phyloP scores from a whole-genome alignment of 2,888 invertebrate species.

The Camptogramma bilineatum region DNA sequence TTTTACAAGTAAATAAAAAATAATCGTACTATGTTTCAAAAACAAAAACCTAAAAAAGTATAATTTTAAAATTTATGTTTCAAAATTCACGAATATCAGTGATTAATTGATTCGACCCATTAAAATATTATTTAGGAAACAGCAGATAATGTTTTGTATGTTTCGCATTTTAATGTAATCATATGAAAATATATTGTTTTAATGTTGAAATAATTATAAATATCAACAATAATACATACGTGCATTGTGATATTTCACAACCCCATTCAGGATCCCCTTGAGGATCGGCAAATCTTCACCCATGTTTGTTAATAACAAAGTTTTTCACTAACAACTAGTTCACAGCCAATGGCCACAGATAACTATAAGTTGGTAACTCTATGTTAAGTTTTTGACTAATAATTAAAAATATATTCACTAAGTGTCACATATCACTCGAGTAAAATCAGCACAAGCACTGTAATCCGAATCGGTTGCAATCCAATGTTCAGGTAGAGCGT shows the following conservation, averaged over 20 bases:
- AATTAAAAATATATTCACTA: constrained; percentile 57
- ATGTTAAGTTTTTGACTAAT: constrained; percentile 63
- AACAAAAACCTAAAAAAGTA: no score
- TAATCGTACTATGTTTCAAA: no score
- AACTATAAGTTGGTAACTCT: constrained; percentile 77
- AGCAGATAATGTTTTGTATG: neutral
- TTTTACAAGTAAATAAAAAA: neutral
- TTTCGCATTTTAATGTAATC: neutral
- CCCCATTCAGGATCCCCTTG: constrained; percentile 95
- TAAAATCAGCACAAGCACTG: constrained; percentile 73
- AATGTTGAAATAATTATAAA: constrained; percentile 12
- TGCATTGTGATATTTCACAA: constrained; percentile 96
- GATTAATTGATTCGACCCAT: neutral
- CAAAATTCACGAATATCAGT: neutral
- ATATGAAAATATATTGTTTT: constrained; percentile 7
- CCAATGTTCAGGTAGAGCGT: constrained; percentile 58
- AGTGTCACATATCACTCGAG: constrained; percentile 71
- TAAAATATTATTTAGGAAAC: neutral
- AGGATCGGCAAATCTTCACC: constrained; percentile 96
- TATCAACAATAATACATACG: constrained; percentile 88
- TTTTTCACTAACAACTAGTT: constrained; percentile 78
- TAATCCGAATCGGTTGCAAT: constrained; percentile 74
- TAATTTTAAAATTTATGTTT: neutral
- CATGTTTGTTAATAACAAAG: constrained; percentile 87
- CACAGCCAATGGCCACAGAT: constrained; percentile 82